A percentile compares a stretch with the other conserved stretches of the same genome.
phyloP scores from a whole-genome alignment of 2,113 vertebrate species.

The Sebastes schlegelii region DNA sequence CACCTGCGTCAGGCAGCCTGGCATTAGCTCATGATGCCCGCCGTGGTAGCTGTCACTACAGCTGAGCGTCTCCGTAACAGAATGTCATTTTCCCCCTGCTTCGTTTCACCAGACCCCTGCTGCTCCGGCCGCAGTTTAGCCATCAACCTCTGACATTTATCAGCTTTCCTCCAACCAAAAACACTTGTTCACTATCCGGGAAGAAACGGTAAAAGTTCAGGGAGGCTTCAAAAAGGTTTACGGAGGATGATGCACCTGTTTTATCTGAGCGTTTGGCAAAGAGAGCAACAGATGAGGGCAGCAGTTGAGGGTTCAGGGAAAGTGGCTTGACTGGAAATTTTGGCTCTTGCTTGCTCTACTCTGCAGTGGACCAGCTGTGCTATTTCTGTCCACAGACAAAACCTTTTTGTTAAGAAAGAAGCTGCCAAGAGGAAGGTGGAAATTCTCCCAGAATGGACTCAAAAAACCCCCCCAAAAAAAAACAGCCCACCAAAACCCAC shows the following conservation, averaged over 20 bases:
- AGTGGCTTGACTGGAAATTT: background rate
- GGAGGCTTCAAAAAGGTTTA: constrained; percentile 34
- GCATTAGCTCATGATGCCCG: constrained; percentile 70
- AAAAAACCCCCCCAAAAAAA: background rate
- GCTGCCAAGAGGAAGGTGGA: background rate
- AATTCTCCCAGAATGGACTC: background rate
- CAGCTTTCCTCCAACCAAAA: constrained; percentile 51
- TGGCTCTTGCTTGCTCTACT: background rate
- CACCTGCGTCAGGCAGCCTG: constrained; percentile 62
- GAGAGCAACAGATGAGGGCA: background rate
- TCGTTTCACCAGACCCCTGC: constrained; percentile 59
- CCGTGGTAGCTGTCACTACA: constrained; percentile 67
- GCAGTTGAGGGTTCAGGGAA: background rate
- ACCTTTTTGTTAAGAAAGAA: background rate
- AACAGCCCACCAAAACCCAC: background rate
- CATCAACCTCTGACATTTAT: constrained; percentile 75
- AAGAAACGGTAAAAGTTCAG: constrained; percentile 48
- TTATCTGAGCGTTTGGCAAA: constrained; percentile 20
- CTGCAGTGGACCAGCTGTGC: background rate
- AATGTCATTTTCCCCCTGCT: constrained; percentile 68
- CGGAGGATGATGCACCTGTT: constrained; percentile 8
- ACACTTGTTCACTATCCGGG: constrained; percentile 11
- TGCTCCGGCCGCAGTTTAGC: constrained; percentile 58
- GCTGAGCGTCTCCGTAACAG: constrained; percentile 61
- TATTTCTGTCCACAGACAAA: too few species aligned